Evolutionary conservation across 1,140 invertebrate genomes (phyloP), one percentile per base, ranked within the genome.

Genomic region (Conus betulinus): DNA sequence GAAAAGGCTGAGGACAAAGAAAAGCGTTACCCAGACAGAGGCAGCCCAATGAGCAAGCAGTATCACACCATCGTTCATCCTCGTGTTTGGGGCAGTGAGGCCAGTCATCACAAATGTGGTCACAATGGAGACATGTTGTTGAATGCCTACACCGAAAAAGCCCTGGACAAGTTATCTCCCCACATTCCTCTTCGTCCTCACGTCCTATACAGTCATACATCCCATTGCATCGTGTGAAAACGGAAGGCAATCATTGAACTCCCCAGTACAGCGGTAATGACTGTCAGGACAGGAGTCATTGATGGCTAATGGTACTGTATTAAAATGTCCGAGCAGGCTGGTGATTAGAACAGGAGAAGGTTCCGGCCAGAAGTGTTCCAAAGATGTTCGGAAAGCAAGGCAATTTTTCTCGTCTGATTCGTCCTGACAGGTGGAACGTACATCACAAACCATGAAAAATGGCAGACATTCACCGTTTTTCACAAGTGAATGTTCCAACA

Each of bases 11-110:
- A 10, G 20, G 55, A 52, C 78, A 25, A 10, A 71, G 23, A 51
- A 27, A 20, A 63, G 60, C 1, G 60, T 27, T 63, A n/a, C 55
- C 78, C 7, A n/a, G 63, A 63, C 83, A 90, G 23, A 52, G 67
- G 55, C 87, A 90, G 25, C 27, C 81, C 93, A 55, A 91, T 94
- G 76, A 10, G 4, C 76, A 79, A n/a, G 25, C 13, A 15, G 25
- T 13, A 15, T 87, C n/a, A 84, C 84, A 90, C 20, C 86, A 85
- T 60, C 25, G 27, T 52, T 89, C 88, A 60, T 90, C 83, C 20
- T 88, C 87, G 67, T 57, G 39, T 52, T 27, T 39, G 20, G 17
- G n/a, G 52, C 60, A 63, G 78, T 52, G 85, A 63, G 60, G 60
- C 60, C 60, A 63, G 60, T 4, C 60, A 63, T 63, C 60, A 63